These are phyloP conservation scores for Ceratina calcarata DNA, from an alignment of 1,140 invertebrate species.

Conservation along the genomic window DNA sequence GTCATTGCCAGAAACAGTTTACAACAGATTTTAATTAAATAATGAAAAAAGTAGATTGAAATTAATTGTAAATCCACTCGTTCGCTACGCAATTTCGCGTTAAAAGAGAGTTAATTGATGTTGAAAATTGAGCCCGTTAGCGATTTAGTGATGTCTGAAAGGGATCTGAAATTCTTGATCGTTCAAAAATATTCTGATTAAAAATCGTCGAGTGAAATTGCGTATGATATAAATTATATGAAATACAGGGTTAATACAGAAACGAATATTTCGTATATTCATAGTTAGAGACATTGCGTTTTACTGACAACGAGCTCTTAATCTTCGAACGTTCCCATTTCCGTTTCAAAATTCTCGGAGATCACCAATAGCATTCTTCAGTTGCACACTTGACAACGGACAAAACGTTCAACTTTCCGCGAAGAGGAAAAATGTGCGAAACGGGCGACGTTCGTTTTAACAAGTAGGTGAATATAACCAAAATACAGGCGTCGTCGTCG, in stretches of 20 bases:
- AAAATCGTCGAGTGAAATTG: no score
- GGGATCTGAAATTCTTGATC: no score
- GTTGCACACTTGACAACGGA: neutral
- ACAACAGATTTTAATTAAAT: neutral
- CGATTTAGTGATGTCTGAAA: no score
- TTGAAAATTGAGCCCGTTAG: neutral
- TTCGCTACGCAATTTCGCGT: neutral
- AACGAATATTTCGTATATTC: no score
- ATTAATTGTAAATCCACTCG: conserved; percentile 1
- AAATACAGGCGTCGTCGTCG: neutral
- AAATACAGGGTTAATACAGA: no score
- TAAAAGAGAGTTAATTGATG: neutral
- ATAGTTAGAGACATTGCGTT: neutral
- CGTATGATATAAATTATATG: no score
- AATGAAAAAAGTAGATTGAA: neutral
- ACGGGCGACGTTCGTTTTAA: conserved; percentile 2
- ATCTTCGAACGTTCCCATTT: neutral
- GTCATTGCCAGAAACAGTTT: neutral
- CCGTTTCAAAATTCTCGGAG: neutral
- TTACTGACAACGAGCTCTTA: neutral
- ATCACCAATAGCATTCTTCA: neutral
- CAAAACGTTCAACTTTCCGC: neutral
- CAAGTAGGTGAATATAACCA: conserved; percentile 8
- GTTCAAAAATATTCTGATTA: no score
- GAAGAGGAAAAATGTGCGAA: neutral